A percentile compares a stretch with the other conserved stretches of the same genome.
Evolutionary conservation across 2,797 vertebrate species (phyloP).

Genomic region (Phoeniculus purpureus): DNA sequence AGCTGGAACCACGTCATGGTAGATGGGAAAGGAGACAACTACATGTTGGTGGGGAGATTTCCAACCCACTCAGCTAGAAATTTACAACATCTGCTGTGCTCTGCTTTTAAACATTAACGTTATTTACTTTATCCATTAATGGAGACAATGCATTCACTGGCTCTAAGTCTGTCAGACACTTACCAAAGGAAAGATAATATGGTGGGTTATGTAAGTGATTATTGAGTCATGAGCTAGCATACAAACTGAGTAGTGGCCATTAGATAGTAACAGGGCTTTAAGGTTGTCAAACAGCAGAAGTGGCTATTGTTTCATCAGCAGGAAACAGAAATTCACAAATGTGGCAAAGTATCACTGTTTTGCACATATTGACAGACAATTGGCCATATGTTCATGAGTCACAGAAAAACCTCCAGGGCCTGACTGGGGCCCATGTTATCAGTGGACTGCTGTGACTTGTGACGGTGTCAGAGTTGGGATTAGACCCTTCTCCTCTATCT

Average conservation of each 20-base stretch:
- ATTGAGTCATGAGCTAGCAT: background rate
- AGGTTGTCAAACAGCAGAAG: background rate
- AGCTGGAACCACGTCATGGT: background rate
- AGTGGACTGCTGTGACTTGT: background rate
- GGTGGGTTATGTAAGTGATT: background rate
- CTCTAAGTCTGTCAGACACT: background rate
- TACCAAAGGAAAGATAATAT: background rate
- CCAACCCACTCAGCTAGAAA: background rate
- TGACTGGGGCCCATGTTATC: background rate
- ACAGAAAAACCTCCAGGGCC: background rate
- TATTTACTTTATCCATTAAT: background rate
- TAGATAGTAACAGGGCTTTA: background rate
- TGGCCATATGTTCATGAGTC: background rate
- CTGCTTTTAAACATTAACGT: background rate
- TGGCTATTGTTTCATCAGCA: background rate
- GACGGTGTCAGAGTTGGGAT: conserved; percentile 12
- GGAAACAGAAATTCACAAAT: background rate
- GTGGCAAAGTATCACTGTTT: background rate
- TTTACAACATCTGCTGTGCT: background rate
- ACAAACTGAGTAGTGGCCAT: background rate
- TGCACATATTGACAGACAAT: background rate
- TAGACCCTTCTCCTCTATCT: conserved; percentile 63
- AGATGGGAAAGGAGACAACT: background rate
- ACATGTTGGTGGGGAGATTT: background rate
- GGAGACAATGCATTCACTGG: background rate